Conservation (phyloP, 2,888 invertebrate genomes). For the Drosophila siamana region DNA sequence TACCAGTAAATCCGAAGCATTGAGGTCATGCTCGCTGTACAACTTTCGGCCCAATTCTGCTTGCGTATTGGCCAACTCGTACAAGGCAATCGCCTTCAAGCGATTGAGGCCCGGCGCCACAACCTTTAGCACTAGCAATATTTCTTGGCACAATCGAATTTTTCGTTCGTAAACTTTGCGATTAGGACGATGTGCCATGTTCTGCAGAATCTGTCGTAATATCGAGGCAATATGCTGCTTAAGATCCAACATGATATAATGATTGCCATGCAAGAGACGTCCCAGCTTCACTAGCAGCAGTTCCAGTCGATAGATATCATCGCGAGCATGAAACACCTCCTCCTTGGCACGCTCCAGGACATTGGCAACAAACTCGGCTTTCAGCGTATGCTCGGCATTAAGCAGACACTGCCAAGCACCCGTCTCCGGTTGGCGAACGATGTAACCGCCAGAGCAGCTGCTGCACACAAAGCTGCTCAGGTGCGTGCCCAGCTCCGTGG, state of each 20-base stretch:
- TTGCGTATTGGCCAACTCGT: slow-evolving; percentile 90
- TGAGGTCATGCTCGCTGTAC: slow-evolving; percentile 76
- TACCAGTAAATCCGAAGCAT: slow-evolving; percentile 71
- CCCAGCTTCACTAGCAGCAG: slow-evolving; percentile 87
- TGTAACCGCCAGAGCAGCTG: slow-evolving; percentile 61
- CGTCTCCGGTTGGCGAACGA: slow-evolving; percentile 54
- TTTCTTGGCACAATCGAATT: slow-evolving; percentile 88
- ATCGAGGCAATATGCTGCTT: slow-evolving; percentile 90
- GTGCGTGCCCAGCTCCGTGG: slow-evolving; percentile 90
- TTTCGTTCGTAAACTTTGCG: slow-evolving; percentile 88
- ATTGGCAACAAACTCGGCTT: slow-evolving; percentile 85
- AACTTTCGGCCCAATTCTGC: slow-evolving; percentile 86
- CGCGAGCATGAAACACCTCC: slow-evolving; percentile 85
- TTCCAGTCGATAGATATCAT: slow-evolving; percentile 84
- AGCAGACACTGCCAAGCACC: slow-evolving; percentile 77
- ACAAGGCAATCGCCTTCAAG: slow-evolving; percentile 89
- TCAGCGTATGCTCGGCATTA: slow-evolving; percentile 69
- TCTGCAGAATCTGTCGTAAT: slow-evolving; percentile 86
- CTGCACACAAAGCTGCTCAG: slow-evolving; percentile 86
- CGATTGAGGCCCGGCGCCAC: slow-evolving; percentile 87
- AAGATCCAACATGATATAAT: slow-evolving; percentile 89
- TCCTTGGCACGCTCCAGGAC: slow-evolving; percentile 85
- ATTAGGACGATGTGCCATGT: slow-evolving; percentile 86
- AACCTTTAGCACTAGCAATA: slow-evolving; percentile 88
- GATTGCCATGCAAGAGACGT: slow-evolving; percentile 88